phyloP scores from a whole-genome alignment of 2,113 vertebrate genomes.

The Labrus mixtus region DNA sequence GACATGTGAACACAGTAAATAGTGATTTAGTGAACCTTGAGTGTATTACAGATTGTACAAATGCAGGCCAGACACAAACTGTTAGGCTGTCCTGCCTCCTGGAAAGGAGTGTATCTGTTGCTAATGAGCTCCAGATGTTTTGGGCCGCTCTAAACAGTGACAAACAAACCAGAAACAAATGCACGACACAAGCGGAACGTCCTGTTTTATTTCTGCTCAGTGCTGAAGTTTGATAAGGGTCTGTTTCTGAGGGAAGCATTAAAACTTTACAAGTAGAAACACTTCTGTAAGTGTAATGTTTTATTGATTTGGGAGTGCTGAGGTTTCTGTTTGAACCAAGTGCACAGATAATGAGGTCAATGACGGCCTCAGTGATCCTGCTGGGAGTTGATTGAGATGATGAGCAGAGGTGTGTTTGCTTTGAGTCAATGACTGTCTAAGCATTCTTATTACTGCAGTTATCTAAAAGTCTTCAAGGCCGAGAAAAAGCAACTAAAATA shows the following conservation, averaged over 20 bases:
- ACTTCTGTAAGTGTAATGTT: not conserved
- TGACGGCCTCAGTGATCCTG: not conserved
- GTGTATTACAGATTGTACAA: not conserved
- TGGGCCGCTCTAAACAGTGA: conserved; percentile 19
- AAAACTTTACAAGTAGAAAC: not conserved
- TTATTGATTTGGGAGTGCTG: not conserved
- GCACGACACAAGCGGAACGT: conserved; percentile 4
- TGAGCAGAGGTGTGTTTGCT: not conserved
- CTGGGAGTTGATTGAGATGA: not conserved
- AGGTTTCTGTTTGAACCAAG: not conserved
- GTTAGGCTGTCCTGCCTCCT: not conserved
- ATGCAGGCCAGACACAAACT: not conserved
- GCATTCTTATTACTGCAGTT: not conserved
- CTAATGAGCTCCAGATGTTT: conserved; percentile 62
- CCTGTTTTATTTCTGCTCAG: conserved; percentile 12
- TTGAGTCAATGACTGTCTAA: not conserved
- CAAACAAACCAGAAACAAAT: conserved; percentile 58
- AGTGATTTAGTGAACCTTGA: not conserved
- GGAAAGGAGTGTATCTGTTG: conserved; percentile 17
- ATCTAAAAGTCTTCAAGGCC: conserved; percentile 9
- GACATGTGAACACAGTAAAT: not conserved
- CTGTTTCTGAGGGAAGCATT: not conserved
- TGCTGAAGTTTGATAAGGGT: not conserved
- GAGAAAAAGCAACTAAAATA: not conserved
- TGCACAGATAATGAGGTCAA: too few relatives aligned